Evolutionary conservation across 2,888 invertebrate genomes (phyloP).

Genomic region (Cephus sareptanus): DNA sequence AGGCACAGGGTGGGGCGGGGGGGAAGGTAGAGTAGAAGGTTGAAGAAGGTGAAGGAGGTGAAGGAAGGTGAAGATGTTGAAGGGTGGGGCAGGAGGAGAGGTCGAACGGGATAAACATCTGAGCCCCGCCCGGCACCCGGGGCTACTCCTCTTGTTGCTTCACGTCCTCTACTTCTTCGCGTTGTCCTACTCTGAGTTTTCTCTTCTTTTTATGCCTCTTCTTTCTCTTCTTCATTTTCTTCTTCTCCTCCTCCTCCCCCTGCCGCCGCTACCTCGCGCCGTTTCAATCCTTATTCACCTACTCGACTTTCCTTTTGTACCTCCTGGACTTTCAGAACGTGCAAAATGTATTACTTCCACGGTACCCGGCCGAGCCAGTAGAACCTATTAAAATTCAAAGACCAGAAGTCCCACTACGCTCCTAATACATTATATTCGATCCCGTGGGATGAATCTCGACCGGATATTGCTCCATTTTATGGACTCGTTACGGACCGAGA

Average conservation of each 20-base stretch:
- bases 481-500: not conserved
- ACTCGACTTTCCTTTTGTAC: conserved; percentile 24
- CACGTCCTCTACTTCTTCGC: conserved; percentile 39
- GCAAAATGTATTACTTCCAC: not conserved
- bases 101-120: conserved; percentile 65
- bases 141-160: conserved; percentile 52
- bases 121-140: conserved; percentile 65
- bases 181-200: conserved; percentile 5
- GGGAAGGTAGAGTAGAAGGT: conserved; percentile 24
- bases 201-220: conserved; percentile 35
- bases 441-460: not conserved
- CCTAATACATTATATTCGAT: not conserved
- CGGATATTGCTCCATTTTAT: not conserved
- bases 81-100: conserved; percentile 51
- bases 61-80: conserved; percentile 26
- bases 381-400: not conserved
- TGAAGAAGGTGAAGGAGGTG: conserved; percentile 24
- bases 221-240: conserved; percentile 40
- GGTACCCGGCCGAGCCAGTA: not conserved
- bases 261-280: not conserved
- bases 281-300: conserved; percentile 15
- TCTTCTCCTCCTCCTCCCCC: conserved; percentile 15
- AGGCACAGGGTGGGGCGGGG: conserved; percentile 42
- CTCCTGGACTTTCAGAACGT: conserved; percentile 20
- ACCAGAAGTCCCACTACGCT: not conserved